These are phyloP conservation scores for Cremastobaeus sp. DNA, from an alignment of 2,888 invertebrate genomes.

Conservation along the genomic window DNA sequence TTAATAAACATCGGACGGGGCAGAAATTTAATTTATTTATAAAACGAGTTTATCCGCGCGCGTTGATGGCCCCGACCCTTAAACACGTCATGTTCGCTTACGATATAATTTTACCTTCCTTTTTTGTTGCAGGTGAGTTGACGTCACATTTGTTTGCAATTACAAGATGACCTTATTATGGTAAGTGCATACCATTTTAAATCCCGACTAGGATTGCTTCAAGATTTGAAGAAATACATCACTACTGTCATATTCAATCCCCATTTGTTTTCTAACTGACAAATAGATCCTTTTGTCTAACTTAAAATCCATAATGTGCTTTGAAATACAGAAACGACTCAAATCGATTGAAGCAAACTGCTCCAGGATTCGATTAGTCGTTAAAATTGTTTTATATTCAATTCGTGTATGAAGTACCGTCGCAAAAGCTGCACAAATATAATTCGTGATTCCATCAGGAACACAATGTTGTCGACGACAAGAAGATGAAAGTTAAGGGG, in stretches of 20 bases:
- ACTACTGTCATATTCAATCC: too few relatives aligned
- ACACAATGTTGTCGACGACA: constrained; percentile 44
- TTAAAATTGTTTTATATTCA: constrained; percentile 42
- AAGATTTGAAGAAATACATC: too few relatives aligned
- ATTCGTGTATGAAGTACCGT: constrained; percentile 5
- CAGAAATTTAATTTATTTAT: constrained; percentile 36
- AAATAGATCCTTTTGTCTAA: too few relatives aligned
- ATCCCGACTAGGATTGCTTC: too few relatives aligned
- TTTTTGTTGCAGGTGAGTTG: constrained; percentile 36
- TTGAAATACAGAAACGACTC: too few relatives aligned
- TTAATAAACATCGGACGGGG: constrained; percentile 23
- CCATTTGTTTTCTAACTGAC: too few relatives aligned
- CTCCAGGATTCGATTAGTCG: constrained; percentile 12
- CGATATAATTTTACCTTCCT: constrained; percentile 21
- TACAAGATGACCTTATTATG: constrained; percentile 30
- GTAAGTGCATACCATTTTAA: too few relatives aligned
- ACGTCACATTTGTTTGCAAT: constrained; percentile 25
- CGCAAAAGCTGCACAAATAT: constrained; percentile 60
- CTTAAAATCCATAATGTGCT: too few relatives aligned
- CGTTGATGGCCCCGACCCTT: constrained; percentile 3
- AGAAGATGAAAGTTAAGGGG: constrained; percentile 54
- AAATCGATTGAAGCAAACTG: constrained; percentile 1
- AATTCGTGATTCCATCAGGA: constrained; percentile 66
- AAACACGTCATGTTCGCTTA: constrained; percentile 16
- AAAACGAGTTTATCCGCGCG: constrained; percentile 31